Evolutionary conservation across 2,113 vertebrate species (phyloP).

Genomic region (Dissostichus mawsoni): DNA sequence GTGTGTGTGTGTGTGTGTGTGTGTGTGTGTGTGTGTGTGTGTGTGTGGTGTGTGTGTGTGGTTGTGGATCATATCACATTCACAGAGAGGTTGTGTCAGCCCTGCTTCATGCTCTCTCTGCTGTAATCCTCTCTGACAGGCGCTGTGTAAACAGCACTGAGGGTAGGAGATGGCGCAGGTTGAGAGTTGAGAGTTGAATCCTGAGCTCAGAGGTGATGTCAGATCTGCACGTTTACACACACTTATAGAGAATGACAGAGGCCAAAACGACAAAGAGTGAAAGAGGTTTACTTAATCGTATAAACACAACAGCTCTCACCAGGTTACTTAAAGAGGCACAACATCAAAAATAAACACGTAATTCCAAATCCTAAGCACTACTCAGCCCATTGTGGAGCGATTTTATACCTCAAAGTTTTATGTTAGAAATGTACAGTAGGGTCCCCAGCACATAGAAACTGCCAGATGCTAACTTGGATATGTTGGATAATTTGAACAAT

Average conservation of each 20-base stretch:
- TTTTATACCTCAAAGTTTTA: too few species aligned
- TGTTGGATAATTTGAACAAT: too few species aligned
- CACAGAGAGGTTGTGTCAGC: conserved; percentile 25
- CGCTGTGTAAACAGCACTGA: conserved; percentile 41
- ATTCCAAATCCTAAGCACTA: too few species aligned
- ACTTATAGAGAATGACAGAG: conserved; percentile 3
- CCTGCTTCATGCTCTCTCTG: background rate
- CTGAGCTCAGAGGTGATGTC: conserved; percentile 15
- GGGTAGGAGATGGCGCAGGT: conserved; percentile 13
- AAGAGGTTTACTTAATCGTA: background rate
- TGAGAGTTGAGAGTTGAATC: conserved; percentile 42
- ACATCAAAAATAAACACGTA: too few species aligned
- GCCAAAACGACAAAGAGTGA: conserved; percentile 9
- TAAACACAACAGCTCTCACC: too few species aligned
- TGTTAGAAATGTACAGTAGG: too few species aligned
- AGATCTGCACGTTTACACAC: conserved; percentile 5
- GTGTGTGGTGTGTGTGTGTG: conserved; percentile 3
- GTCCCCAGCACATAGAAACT: too few species aligned
- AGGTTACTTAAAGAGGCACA: too few species aligned
- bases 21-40: background rate
- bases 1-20: background rate
- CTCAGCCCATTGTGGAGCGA: too few species aligned
- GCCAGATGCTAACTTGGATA: too few species aligned
- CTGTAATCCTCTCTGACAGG: conserved; percentile 56
- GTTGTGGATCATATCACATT: conserved; percentile 34